Conservation (phyloP, 1,140 invertebrate species). For the Hesperophylax magnus region DNA sequence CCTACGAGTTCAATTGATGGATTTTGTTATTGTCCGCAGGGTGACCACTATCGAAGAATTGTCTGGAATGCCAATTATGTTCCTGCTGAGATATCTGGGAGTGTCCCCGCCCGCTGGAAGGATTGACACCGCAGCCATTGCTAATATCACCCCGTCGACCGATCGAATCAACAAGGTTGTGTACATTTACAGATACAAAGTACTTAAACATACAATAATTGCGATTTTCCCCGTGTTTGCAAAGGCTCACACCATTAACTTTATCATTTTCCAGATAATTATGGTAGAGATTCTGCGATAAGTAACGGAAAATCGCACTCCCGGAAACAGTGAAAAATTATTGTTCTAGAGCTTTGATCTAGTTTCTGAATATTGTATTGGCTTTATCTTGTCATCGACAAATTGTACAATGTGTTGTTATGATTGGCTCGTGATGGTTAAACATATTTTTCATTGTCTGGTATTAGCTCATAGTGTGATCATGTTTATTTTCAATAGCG, state of each 20-base stretch:
- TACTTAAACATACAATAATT: conserved; percentile 1
- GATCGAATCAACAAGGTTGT: not conserved
- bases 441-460: not conserved
- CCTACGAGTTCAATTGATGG: too few species aligned
- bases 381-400: not conserved
- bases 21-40: not conserved
- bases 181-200: too few species aligned
- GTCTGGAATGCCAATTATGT: conserved; percentile 11
- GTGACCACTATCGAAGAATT: not conserved
- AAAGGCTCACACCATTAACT: not conserved
- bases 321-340: not conserved
- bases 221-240: not conserved
- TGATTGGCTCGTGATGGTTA: not conserved
- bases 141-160: not conserved
- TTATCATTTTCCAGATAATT: conserved; percentile 1
- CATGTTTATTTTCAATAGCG: not conserved
- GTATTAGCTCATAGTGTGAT: not conserved
- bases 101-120: conserved; percentile 3
- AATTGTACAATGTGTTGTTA: not conserved
- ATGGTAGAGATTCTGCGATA: not conserved
- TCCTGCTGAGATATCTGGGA: conserved; percentile 15
- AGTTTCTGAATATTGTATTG: not conserved
- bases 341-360: too few species aligned
- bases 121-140: not conserved
- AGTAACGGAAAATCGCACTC: not conserved